phyloP scores from a whole-genome alignment of 2,888 invertebrate species.

The Folsomia manolachei region DNA sequence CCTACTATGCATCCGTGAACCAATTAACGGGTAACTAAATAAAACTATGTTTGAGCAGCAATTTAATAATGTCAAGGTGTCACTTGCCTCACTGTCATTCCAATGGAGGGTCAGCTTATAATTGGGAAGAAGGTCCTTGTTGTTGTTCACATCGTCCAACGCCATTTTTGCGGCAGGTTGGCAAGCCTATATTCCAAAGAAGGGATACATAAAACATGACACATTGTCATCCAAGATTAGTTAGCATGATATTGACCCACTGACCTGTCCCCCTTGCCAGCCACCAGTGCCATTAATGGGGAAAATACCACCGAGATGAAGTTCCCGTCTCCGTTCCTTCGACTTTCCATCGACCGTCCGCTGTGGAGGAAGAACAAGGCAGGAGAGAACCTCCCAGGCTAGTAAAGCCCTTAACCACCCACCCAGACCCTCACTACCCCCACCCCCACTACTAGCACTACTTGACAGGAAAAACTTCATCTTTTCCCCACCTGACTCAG shows the following conservation, averaged over 20 bases:
- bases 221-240: neutral
- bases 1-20: too few species aligned
- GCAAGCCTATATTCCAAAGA: too few species aligned
- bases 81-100: conserved; percentile 90
- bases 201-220: too few species aligned
- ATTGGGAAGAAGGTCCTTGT: conserved; percentile 82
- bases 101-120: conserved; percentile 86
- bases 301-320: conserved; percentile 97
- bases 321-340: conserved; percentile 62
- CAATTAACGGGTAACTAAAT: too few species aligned
- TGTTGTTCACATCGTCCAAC: conserved; percentile 89
- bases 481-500: too few species aligned
- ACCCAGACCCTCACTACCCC: neutral
- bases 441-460: neutral
- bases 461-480: too few species aligned
- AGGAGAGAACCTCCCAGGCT: neutral
- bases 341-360: conserved; percentile 52
- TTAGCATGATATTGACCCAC: neutral
- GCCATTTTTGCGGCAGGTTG: conserved; percentile 96
- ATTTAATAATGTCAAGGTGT: too few species aligned
- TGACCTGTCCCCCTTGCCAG: conserved; percentile 82
- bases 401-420: neutral
- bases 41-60: too few species aligned
- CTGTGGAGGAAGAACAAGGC: neutral
- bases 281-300: conserved; percentile 94